A percentile compares a stretch with the other conserved stretches of the same genome.
Conservation (phyloP, 2,113 vertebrate genomes). For the Leptodactylus fuscus region DNA sequence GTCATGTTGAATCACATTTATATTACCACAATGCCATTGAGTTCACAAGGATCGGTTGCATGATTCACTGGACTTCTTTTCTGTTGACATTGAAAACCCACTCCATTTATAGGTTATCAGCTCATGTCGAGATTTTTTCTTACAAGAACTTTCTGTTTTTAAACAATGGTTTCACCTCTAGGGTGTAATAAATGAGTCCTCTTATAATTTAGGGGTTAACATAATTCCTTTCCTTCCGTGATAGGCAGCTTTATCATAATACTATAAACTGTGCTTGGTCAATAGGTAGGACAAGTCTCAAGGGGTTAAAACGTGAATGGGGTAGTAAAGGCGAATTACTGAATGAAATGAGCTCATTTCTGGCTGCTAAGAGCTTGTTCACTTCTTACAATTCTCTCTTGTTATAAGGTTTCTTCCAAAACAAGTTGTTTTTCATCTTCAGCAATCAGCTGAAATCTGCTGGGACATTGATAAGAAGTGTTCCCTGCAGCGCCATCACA, state of each 20-base stretch:
- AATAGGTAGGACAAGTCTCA: not conserved
- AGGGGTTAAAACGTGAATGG: not conserved
- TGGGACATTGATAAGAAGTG: too few relatives aligned
- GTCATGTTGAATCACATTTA: not conserved
- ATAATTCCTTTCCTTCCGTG: not conserved
- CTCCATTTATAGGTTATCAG: not conserved
- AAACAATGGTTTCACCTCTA: not conserved
- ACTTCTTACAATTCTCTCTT: too few relatives aligned
- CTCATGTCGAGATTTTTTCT: not conserved
- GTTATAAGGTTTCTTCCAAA: too few relatives aligned
- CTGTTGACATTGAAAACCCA: not conserved
- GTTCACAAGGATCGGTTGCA: not conserved
- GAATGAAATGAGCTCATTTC: not conserved
- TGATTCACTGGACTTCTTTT: not conserved
- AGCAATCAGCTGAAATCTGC: too few relatives aligned
- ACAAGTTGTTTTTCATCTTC: too few relatives aligned
- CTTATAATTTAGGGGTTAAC: not conserved
- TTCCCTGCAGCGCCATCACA: too few relatives aligned
- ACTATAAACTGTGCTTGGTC: not conserved
- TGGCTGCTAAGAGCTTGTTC: not conserved
- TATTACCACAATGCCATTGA: not conserved
- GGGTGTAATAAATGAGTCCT: not conserved
- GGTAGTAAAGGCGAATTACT: not conserved
- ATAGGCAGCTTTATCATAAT: not conserved
- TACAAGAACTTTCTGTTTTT: not conserved